Evolutionary conservation across 2,797 vertebrate genomes (phyloP).

Genomic region (Microchirus variegatus): DNA sequence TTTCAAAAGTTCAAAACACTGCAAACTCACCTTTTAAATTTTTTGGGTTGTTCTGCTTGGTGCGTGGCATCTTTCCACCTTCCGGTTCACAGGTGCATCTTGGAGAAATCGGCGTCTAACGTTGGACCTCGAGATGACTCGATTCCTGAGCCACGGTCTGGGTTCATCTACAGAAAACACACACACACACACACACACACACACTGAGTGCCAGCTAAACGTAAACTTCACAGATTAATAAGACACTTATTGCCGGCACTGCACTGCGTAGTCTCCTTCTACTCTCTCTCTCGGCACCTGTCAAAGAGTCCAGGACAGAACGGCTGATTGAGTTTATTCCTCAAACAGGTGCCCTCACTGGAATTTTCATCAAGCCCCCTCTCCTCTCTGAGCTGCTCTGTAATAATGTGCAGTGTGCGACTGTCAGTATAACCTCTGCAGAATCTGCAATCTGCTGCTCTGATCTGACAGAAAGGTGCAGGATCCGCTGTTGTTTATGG

Average conservation of each 20-base stretch:
- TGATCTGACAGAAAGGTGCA: conserved; percentile 32
- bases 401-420: conserved; percentile 28
- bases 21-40: conserved; percentile 94
- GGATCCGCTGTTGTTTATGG: conserved; percentile 13
- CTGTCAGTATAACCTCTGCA: conserved; percentile 53
- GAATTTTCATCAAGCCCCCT: conserved; percentile 13
- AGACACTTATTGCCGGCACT: conserved; percentile 13
- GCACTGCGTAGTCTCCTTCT: neutral
- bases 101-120: conserved; percentile 41
- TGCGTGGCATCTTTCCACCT: conserved; percentile 91
- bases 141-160: conserved; percentile 39
- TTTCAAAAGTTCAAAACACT: no score
- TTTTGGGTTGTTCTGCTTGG: conserved; percentile 98
- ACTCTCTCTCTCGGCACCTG: conserved; percentile 43
- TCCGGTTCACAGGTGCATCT: conserved; percentile 77
- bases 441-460: conserved; percentile 44
- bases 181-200: neutral
- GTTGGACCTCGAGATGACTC: conserved; percentile 40
- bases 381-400: conserved; percentile 19
- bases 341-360: conserved; percentile 48
- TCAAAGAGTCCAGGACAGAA: conserved; percentile 34
- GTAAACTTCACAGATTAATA: conserved; percentile 33
- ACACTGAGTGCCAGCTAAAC: conserved; percentile 24
- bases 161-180: conserved; percentile 62
- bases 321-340: conserved; percentile 46